These are phyloP conservation scores for Cinclus cinclus DNA, from an alignment of 2,113 vertebrate genomes.

Conservation along the genomic window DNA sequence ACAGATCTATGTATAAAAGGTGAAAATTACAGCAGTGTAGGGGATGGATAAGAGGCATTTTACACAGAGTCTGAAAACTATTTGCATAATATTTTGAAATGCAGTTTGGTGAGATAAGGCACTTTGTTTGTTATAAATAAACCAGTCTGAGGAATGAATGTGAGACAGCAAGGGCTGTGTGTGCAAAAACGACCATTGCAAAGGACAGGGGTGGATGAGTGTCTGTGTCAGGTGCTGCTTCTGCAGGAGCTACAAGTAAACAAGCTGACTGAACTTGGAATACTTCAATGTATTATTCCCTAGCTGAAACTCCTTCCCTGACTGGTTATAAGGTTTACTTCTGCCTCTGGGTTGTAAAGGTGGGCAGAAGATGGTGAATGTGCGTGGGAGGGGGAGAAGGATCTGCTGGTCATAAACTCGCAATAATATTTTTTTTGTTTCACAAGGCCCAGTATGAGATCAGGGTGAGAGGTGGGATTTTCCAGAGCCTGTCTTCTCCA, in stretches of 20 bases:
- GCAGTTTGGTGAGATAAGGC: background rate
- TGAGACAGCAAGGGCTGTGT: background rate
- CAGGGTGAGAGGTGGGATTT: background rate
- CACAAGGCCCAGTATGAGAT: background rate
- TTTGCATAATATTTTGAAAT: background rate
- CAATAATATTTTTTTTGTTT: background rate
- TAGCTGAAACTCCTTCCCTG: background rate
- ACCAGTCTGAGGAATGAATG: background rate
- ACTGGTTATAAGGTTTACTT: background rate
- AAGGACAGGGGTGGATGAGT: background rate
- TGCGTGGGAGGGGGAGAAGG: background rate
- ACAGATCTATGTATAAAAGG: background rate
- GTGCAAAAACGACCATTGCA: background rate
- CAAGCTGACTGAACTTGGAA: background rate
- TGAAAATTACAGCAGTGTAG: background rate
- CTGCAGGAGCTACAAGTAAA: background rate
- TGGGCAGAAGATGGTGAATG: background rate
- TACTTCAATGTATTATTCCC: background rate
- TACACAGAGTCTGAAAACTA: background rate
- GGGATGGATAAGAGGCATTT: background rate
- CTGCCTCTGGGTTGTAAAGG: background rate
- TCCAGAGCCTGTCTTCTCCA: background rate
- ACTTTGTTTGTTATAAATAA: background rate
- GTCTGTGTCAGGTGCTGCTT: background rate
- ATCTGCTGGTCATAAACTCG: background rate